Evolutionary conservation across 2,797 vertebrate species (phyloP), one percentile per base, ranked within the genome.

Genomic region (Leptoclinus maculatus): DNA sequence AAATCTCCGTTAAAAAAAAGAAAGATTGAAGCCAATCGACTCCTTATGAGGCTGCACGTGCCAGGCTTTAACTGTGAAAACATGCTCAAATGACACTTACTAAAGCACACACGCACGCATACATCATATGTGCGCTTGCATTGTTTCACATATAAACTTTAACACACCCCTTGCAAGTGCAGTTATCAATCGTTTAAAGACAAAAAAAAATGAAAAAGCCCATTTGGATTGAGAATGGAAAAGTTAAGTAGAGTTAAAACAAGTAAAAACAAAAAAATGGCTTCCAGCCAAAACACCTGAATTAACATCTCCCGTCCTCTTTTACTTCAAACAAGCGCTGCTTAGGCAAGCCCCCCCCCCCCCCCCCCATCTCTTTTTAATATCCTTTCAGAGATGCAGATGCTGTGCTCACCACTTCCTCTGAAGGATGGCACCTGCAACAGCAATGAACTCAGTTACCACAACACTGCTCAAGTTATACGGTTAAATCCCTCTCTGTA

Each of bases 11-110:
- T 82, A 57, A 71, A 81, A 84, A 83, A 82, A 66, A 54, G 6
- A 71, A 84, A 80, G 71, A 78, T 56, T 80, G 79, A 89, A 84
- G 58, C 72, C 87, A 91, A 92, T 91, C 70, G 84, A 76, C 57
- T 92, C 85, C 89, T 91, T 86, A 90, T 90, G 86, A 89, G 78
- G 82, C 76, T 68, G 81, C 92, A 88, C 80, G 81, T 89, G 89
- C 80, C 66, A 49, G 63, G 82, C 67, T 84, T 90, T 90, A 69
- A 81, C 87, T 90, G 71, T 72, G 72, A 91, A 93, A 93, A 93
- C 90, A 92, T 71, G 87, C 83, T 89, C 89, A 80, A 66, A 84
- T 92, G 74, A 89, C 84, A 65, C 66, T 66, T 71, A 75, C 67
- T 69, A 72, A 88, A 59, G 57, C 68, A 77, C 67, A 75, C n/a